Percentiles rank a stretch among this genome's conserved stretches.
phyloP scores from a whole-genome alignment of 1,140 invertebrate genomes.

The Phortica variegata region DNA sequence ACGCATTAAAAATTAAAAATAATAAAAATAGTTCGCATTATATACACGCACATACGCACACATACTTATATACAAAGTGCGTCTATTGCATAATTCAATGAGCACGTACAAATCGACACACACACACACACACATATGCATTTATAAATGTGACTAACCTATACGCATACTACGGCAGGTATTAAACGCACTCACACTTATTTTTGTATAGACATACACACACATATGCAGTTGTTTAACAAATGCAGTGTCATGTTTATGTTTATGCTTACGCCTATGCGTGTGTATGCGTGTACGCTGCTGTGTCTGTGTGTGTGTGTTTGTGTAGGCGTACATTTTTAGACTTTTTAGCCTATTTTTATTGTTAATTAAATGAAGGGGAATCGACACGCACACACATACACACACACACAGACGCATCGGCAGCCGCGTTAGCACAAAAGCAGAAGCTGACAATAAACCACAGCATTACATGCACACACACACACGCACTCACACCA shows the following conservation, averaged over 20 bases:
- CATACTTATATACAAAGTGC: no score
- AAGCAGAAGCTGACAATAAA: no score
- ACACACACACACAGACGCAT: slow-evolving; percentile 3
- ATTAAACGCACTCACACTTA: background rate
- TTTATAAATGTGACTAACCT: slow-evolving; percentile 18
- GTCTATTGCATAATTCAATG: background rate
- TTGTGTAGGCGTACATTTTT: slow-evolving; percentile 36
- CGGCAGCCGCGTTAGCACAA: no score
- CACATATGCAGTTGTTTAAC: slow-evolving; percentile 52
- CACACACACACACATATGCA: slow-evolving; percentile 3
- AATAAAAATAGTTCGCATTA: no score
- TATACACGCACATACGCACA: no score
- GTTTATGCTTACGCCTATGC: no score
- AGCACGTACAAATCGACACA: slow-evolving; percentile 40
- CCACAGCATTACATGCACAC: background rate
- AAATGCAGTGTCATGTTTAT: slow-evolving; percentile 40
- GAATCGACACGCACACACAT: slow-evolving; percentile 23
- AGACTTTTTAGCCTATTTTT: slow-evolving; percentile 54
- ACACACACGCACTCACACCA: slow-evolving; percentile 1
- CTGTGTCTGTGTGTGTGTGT: background rate
- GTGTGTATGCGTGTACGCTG: slow-evolving; percentile 10
- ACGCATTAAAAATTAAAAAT: no score
- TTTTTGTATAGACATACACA: no score
- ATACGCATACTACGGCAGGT: no score
- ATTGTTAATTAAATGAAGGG: slow-evolving; percentile 55